These are phyloP conservation scores for Melipona quadrifasciata DNA, from an alignment of 1,140 invertebrate genomes.

Conservation along the genomic window DNA sequence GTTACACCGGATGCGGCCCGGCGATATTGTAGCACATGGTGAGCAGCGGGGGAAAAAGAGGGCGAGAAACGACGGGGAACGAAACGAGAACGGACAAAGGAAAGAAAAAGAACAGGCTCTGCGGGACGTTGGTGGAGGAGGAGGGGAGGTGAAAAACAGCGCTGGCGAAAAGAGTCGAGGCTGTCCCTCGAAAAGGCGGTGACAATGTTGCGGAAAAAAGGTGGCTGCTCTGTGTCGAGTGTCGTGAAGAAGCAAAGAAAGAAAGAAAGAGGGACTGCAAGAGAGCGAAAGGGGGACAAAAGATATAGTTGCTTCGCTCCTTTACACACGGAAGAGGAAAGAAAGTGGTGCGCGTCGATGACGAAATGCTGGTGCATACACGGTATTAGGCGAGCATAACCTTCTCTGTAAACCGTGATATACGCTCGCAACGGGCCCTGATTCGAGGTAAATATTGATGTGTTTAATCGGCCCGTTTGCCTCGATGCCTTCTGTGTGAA, in stretches of 20 bases:
- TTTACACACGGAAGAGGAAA: too few relatives aligned
- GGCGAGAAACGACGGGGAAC: neutral
- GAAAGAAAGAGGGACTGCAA: neutral
- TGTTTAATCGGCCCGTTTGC: constrained; percentile 75
- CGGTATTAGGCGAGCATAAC: constrained; percentile 34
- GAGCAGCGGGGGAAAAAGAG: constrained; percentile 25
- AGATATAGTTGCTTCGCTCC: neutral
- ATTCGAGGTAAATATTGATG: constrained; percentile 74
- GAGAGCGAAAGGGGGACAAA: neutral
- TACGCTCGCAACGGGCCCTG: constrained; percentile 54
- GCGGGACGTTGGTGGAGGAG: neutral
- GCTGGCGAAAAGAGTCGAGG: constrained; percentile 25
- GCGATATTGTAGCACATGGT: constrained; percentile 64
- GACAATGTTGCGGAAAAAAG: constrained; percentile 43
- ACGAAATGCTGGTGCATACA: neutral
- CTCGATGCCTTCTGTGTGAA: constrained; percentile 47
- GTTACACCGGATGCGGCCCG: constrained; percentile 61
- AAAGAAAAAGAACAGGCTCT: constrained; percentile 1
- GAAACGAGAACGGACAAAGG: constrained; percentile 11
- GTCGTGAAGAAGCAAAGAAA: constrained; percentile 11
- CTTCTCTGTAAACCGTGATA: constrained; percentile 43
- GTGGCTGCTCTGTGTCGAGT: constrained; percentile 40
- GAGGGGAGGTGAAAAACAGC: neutral
- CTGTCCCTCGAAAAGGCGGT: constrained; percentile 26
- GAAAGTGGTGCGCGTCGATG: neutral